These are phyloP conservation scores for Tipula lateralis DNA, from an alignment of 2,888 invertebrate species.

Conservation along the genomic window DNA sequence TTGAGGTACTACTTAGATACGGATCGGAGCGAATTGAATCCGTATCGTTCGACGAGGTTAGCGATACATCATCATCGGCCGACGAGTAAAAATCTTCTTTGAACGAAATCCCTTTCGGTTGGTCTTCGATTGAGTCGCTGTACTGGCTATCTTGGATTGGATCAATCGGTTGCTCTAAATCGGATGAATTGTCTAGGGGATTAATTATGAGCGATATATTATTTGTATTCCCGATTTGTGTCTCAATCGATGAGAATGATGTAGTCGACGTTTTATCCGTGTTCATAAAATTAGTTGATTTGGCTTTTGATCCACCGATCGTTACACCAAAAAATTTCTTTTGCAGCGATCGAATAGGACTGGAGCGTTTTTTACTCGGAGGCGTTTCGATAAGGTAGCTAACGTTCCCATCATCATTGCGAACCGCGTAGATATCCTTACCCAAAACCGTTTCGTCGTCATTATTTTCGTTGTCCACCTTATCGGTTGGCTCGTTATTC, in stretches of 20 bases:
- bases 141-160: background rate
- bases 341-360: constrained; percentile 46
- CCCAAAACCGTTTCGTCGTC: constrained; percentile 39
- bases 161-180: constrained; percentile 41
- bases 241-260: constrained; percentile 37
- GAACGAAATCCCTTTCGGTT: constrained; percentile 26
- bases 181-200: constrained; percentile 52
- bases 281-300: constrained; percentile 48
- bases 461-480: constrained; percentile 41
- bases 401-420: constrained; percentile 75
- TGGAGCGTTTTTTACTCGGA: constrained; percentile 43
- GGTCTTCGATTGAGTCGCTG: background rate
- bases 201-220: constrained; percentile 65
- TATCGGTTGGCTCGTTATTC: constrained; percentile 38
- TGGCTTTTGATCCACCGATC: constrained; percentile 45
- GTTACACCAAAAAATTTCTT: constrained; percentile 50
- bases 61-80: constrained; percentile 43
- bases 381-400: constrained; percentile 48
- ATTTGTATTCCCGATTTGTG: constrained; percentile 38
- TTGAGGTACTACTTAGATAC: constrained; percentile 40
- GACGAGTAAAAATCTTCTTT: constrained; percentile 34
- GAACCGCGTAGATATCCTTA: constrained; percentile 72
- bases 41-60: constrained; percentile 45
- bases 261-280: constrained; percentile 37
- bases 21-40: constrained; percentile 47